Base-by-base conservation (phyloP, 2,888 invertebrate genomes). In the Odontocolon sp. region DNA sequence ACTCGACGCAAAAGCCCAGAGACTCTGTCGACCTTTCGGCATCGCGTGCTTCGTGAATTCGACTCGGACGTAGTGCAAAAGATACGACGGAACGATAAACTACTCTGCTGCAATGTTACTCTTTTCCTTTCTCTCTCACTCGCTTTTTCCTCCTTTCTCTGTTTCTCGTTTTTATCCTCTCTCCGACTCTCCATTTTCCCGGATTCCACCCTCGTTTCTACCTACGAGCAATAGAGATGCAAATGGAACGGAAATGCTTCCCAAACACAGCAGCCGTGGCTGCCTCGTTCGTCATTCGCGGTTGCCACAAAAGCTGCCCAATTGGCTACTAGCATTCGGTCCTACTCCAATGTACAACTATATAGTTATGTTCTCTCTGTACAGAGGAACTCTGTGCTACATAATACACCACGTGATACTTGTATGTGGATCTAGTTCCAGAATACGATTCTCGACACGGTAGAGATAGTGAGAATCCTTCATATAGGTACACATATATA, bases 191-290 rank as follows among this genome's bases (percentile, higher is more conserved):
- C 21, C 45, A 68, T 74, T 74, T 74, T 63, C 54, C 63, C 31
- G 38, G 1, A 23, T 3, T 11, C 3, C 54, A 9, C 52, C 52
- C n/a, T 5, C 38, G 0, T 21, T 18, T 40, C 33, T 28, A 23
- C 18, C 76, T 69, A 72, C 73, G 80, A 57, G 77, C 77, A 82
- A 82, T 80, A 79, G 79, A 81, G 81, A 83, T 85, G 82, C 81
- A 80, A 83, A 80, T 81, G 78, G 74, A 80, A 68, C 80, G 83
- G 82, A 83, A 83, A 83, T 80, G 80, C 80, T 80, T 71, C 77
- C 79, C 77, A 82, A 84, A 83, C 79, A 80, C 56, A 61, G 68
- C 68, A 54, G 42, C 31, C 66, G 68, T 68, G 63, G 63, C 67
- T 74, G 63, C 56, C 68, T 69, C 74, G 63, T 74, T 74, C 68